Evolutionary conservation across 2,113 vertebrate species (phyloP).

Genomic region (Azemiops feae): DNA sequence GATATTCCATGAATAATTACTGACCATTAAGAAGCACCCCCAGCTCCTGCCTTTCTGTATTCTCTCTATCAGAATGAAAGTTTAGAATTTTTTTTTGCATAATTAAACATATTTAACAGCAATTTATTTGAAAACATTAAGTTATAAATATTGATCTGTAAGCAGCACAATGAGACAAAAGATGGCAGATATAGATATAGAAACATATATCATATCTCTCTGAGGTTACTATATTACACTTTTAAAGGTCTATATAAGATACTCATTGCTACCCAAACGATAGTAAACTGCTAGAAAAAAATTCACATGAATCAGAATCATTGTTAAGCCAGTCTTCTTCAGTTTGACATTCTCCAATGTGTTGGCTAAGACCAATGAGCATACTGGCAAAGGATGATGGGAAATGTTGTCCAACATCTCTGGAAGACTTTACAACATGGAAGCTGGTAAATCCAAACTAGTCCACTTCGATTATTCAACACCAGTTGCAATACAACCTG

Average conservation of each 20-base stretch:
- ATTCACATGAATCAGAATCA: neutral
- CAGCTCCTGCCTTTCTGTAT: neutral
- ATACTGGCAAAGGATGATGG: neutral
- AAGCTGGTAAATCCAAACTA: neutral
- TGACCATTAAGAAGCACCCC: neutral
- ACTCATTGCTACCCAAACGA: neutral
- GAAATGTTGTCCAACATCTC: neutral
- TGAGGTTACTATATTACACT: constrained; percentile 1
- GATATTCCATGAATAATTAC: neutral
- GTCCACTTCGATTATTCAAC: neutral
- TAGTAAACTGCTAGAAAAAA: neutral
- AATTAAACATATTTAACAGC: neutral
- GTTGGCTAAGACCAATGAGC: neutral
- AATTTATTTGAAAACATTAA: neutral
- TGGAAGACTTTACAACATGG: neutral
- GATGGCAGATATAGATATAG: neutral
- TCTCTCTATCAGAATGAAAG: neutral
- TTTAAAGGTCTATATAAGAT: neutral
- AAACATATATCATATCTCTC: neutral
- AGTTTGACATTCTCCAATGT: neutral
- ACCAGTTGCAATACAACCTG: neutral
- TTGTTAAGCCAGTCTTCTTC: neutral
- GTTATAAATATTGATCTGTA: neutral
- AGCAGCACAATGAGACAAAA: neutral
- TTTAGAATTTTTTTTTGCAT: neutral